Evolutionary conservation across 1,140 invertebrate species (phyloP), one percentile per base, ranked within the genome.

Genomic region (Paraescarpia echinospica): DNA sequence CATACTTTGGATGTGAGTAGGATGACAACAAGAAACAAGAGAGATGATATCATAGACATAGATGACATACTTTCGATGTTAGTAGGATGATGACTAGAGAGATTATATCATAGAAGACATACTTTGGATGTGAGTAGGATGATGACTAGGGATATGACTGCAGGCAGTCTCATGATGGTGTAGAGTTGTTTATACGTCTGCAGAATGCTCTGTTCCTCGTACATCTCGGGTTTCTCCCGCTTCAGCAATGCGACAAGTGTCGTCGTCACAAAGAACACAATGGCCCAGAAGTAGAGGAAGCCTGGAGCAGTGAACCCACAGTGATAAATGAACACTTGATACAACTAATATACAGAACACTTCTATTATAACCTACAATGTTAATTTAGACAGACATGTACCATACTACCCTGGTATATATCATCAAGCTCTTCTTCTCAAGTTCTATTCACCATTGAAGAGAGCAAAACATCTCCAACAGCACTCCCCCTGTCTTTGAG

Each of bases 281-380:
- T 97, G 34, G 98, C 98, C 99, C 99, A 99, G 95, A 99, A 99
- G 95, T 98, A 98, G 6, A 99, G 96, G 96, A 99, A 99, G 93
- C 97, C 98, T 98, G 94, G 18, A 96, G 1, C 33, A n/a, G 34
- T 12, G 9, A 92, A 89, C 31, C 27, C 41, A 41, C 31, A 33
- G 88, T 27, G n/a, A n/a, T n/a, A n/a, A 22, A n/a, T 77, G 59
- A 77, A 77, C 27, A 31, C 0, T 0, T 12, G 59, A 77, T 27
- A 31, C 59, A 77, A 27, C 9, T 77, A 27, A 77, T 51, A 51
- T 51, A 51, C 18, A 51, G 48, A 18, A 51, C 48, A 51, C 18
- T 18, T 77, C 4, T 27, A 77, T 77, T 77, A 8, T 1, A 77
- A 22, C 14, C 22, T 77, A 27, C 59, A 77, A 77, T 18, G 22